phyloP scores from a whole-genome alignment of 2,888 invertebrate species.

The Thecocarcelia acutangulata region DNA sequence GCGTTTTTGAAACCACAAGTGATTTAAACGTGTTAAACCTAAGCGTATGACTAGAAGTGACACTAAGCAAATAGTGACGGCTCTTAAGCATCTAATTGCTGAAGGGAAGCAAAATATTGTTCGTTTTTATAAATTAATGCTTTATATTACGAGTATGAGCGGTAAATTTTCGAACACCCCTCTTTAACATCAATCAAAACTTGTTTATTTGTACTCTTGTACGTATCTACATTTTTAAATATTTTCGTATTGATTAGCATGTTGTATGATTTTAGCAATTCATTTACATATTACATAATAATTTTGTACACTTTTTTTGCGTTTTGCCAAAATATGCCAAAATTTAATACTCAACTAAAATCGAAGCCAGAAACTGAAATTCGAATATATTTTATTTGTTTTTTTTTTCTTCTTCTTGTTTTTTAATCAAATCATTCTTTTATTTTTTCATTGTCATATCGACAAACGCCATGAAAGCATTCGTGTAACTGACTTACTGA shows the following conservation, averaged over 20 bases:
- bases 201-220: constrained; percentile 18
- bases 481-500: constrained; percentile 32
- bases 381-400: constrained; percentile 22
- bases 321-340: constrained; percentile 56
- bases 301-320: constrained; percentile 20
- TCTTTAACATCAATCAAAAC: too few species aligned
- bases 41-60: too few species aligned
- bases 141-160: too few species aligned
- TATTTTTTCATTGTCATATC: constrained; percentile 17
- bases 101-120: too few species aligned
- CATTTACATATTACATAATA: constrained; percentile 69
- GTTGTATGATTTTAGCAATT: constrained; percentile 59
- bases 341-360: constrained; percentile 42
- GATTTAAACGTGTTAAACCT: too few species aligned
- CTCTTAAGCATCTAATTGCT: too few species aligned
- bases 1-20: too few species aligned
- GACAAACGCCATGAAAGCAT: constrained; percentile 6
- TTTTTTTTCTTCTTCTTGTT: constrained; percentile 8
- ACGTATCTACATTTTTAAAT: not conserved
- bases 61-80: too few species aligned
- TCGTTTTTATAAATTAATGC: too few species aligned
- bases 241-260: constrained; percentile 53
- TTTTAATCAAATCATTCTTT: constrained; percentile 21
- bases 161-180: too few species aligned
- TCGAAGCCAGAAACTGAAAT: constrained; percentile 35